phyloP scores from a whole-genome alignment of 2,888 invertebrate genomes.

The Amorpha juglandis region DNA sequence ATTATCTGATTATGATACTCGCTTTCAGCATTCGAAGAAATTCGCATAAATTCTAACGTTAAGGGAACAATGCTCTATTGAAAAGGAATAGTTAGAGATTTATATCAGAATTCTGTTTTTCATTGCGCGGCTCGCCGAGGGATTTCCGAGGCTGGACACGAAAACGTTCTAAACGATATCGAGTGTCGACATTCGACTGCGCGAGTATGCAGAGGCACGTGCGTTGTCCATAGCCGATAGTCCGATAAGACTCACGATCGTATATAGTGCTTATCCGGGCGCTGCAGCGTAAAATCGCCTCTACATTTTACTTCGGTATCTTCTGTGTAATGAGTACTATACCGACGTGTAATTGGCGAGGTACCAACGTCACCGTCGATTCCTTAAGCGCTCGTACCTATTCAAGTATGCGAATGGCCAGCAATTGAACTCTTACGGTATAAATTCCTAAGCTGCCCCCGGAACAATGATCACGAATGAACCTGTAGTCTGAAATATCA shows the following conservation, averaged over 20 bases:
- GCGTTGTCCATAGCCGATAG: constrained; percentile 65
- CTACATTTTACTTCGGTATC: constrained; percentile 62
- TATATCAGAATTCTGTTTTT: constrained; percentile 64
- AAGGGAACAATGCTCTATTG: constrained; percentile 67
- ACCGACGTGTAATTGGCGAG: constrained; percentile 66
- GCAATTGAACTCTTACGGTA: constrained; percentile 27
- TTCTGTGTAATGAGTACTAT: constrained; percentile 72
- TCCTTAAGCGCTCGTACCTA: constrained; percentile 56
- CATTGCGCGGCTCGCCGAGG: constrained; percentile 55
- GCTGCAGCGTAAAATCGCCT: constrained; percentile 58
- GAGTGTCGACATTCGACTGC: constrained; percentile 62
- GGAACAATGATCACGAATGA: constrained; percentile 49
- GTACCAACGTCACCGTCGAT: constrained; percentile 51
- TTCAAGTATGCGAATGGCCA: constrained; percentile 32
- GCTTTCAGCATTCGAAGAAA: constrained; percentile 53
- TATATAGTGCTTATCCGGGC: constrained; percentile 70
- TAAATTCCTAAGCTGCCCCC: constrained; percentile 40
- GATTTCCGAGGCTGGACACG: constrained; percentile 52
- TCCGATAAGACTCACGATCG: constrained; percentile 70
- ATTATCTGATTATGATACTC: constrained; percentile 41
- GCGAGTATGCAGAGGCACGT: constrained; percentile 69
- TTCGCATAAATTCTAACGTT: constrained; percentile 62
- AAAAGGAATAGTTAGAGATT: constrained; percentile 66
- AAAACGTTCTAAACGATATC: constrained; percentile 64
- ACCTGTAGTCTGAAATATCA: constrained; percentile 28